phyloP scores from a whole-genome alignment of 2,888 invertebrate genomes.

The Lomographa bimaculata region DNA sequence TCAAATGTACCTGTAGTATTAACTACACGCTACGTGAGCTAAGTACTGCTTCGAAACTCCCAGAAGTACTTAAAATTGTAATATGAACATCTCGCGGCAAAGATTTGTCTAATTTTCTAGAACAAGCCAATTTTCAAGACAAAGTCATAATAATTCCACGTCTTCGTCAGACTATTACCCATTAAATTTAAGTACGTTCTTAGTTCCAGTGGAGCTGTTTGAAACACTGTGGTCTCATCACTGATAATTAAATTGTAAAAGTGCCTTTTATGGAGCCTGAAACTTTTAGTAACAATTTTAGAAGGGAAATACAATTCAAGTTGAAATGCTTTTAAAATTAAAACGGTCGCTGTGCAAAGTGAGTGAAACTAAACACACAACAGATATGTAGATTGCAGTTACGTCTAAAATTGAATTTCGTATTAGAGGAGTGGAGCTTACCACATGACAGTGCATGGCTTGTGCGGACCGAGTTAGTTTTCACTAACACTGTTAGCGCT shows the following conservation, averaged over 20 bases:
- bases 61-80: constrained; percentile 10
- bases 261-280: constrained; percentile 37
- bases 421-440: constrained; percentile 13
- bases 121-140: constrained; percentile 43
- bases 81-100: constrained; percentile 17
- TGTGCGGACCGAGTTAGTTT: constrained; percentile 10
- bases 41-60: constrained; percentile 7
- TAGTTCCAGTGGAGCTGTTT: constrained; percentile 47
- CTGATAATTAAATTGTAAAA: constrained; percentile 47
- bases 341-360: constrained; percentile 6
- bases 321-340: constrained; percentile 10
- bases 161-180: constrained; percentile 41
- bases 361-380: constrained; percentile 1
- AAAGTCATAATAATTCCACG: constrained; percentile 38
- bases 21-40: neutral
- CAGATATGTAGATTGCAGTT: constrained; percentile 9
- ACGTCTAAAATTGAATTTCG: constrained; percentile 15
- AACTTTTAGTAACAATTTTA: constrained; percentile 17
- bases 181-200: constrained; percentile 49
- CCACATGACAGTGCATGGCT: constrained; percentile 8
- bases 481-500: constrained; percentile 8
- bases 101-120: constrained; percentile 25
- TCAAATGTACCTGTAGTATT: too few relatives aligned
- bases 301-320: constrained; percentile 6
- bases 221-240: constrained; percentile 43